phyloP scores from a whole-genome alignment of 2,888 invertebrate species.

The Melinaea menophilus region DNA sequence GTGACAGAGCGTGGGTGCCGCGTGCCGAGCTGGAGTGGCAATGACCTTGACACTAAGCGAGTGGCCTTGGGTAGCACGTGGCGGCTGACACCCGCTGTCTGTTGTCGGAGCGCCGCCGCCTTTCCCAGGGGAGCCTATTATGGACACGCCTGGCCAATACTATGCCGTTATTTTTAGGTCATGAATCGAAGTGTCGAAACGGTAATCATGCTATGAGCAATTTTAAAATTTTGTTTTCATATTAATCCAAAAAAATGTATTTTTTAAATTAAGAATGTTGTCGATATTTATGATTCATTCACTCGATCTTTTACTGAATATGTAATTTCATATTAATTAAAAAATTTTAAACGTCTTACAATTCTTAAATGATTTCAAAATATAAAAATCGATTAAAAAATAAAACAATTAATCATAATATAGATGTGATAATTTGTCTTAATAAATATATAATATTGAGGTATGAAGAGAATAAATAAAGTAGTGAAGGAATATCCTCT shows the following conservation, averaged over 20 bases:
- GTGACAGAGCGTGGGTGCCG: conserved; percentile 77
- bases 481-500: conserved; percentile 39
- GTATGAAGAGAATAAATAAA: conserved; percentile 18
- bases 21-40: conserved; percentile 77
- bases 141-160: conserved; percentile 61
- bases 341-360: no score
- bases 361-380: no score
- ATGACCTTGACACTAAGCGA: conserved; percentile 79
- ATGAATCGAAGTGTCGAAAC: not conserved
- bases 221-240: not conserved
- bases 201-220: not conserved
- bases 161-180: conserved; percentile 6
- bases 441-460: not conserved
- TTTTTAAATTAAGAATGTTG: no score
- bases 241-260: not conserved
- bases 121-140: conserved; percentile 76
- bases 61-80: conserved; percentile 79
- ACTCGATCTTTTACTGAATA: no score
- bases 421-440: no score
- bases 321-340: no score
- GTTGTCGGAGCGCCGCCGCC: conserved; percentile 77
- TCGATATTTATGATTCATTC: no score
- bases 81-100: conserved; percentile 78
- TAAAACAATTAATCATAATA: no score
- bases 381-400: no score